Conservation (phyloP, 2,888 invertebrate species). For the Rhamnusium bicolor region DNA sequence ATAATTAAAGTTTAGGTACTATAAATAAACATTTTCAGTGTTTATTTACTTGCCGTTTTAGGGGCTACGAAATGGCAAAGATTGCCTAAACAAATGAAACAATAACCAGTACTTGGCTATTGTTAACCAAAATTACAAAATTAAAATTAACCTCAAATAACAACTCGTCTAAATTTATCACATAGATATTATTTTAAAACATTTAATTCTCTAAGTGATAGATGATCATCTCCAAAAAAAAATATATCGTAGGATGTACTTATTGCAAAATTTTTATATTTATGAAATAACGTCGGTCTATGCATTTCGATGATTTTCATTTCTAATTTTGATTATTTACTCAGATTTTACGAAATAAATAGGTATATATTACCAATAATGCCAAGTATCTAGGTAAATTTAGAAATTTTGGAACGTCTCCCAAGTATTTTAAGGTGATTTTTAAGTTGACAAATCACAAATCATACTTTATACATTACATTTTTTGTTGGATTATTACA, state of each 20-base stretch:
- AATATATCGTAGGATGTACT: background rate
- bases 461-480: background rate
- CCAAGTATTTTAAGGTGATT: constrained; percentile 22
- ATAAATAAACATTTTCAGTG: background rate
- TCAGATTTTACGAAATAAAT: constrained; percentile 19
- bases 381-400: constrained; percentile 10
- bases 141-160: too few species aligned
- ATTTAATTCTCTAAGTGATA: too few species aligned
- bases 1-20: background rate
- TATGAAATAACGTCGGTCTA: too few species aligned
- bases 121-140: background rate
- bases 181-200: too few species aligned
- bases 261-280: too few species aligned
- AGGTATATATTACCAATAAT: too few species aligned
- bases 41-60: background rate
- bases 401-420: constrained; percentile 17
- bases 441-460: background rate
- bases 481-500: background rate
- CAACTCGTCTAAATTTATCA: too few species aligned
- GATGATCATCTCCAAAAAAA: too few species aligned
- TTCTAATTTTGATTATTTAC: constrained; percentile 20
- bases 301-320: background rate
- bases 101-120: too few species aligned
- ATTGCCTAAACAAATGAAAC: background rate
- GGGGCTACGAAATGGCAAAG: background rate